Evolutionary conservation across 2,888 invertebrate species (phyloP).

Genomic region (Parnassius apollo): DNA sequence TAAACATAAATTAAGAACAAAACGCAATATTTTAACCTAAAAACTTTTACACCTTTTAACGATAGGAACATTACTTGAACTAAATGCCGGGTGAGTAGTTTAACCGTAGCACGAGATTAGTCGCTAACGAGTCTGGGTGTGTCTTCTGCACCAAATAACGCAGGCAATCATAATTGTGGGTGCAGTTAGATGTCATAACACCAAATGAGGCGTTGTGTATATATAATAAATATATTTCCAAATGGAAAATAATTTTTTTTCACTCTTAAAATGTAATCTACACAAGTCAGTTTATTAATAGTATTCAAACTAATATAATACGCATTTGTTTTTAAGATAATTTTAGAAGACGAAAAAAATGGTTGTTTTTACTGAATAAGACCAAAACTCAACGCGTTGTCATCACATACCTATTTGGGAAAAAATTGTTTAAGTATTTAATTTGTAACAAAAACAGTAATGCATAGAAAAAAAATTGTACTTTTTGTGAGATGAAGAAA

Average conservation of each 20-base stretch:
- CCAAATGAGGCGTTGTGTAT: constrained; percentile 42
- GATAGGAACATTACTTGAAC: constrained; percentile 18
- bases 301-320: too few relatives aligned
- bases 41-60: not conserved
- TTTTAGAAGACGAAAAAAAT: too few relatives aligned
- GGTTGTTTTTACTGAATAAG: too few relatives aligned
- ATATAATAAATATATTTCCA: constrained; percentile 11
- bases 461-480: too few relatives aligned
- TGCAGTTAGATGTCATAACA: constrained; percentile 66
- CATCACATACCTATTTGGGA: too few relatives aligned
- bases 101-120: constrained; percentile 67
- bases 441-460: too few relatives aligned
- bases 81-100: constrained; percentile 33
- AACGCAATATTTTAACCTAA: constrained; percentile 1
- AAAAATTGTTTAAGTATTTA: too few relatives aligned
- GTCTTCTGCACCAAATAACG: constrained; percentile 74
- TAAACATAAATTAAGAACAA: too few relatives aligned
- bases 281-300: too few relatives aligned
- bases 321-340: too few relatives aligned
- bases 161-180: constrained; percentile 68
- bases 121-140: constrained; percentile 76
- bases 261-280: not conserved
- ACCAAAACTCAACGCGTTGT: too few relatives aligned
- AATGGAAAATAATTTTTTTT: not conserved
- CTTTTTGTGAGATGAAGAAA: too few relatives aligned